phyloP scores from a whole-genome alignment of 2,797 vertebrate species.

The Limnodromus scolopaceus region DNA sequence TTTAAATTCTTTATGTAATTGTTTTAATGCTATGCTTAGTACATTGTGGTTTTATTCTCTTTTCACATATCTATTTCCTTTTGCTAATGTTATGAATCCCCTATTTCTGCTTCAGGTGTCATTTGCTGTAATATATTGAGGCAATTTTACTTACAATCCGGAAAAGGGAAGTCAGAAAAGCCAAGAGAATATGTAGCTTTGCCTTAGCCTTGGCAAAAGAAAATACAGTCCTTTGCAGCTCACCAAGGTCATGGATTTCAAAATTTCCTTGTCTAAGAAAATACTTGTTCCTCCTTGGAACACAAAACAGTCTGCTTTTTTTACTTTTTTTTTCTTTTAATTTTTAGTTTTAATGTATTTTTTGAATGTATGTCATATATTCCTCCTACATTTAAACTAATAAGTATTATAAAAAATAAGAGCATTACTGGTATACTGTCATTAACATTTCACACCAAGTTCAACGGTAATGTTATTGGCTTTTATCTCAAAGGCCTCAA shows the following conservation, averaged over 20 bases:
- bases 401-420: background rate
- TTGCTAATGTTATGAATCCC: background rate
- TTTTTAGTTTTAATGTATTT: background rate
- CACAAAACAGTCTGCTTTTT: background rate
- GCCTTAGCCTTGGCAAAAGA: background rate
- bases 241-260: background rate
- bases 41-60: background rate
- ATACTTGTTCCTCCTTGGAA: background rate
- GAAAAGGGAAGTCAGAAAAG: background rate
- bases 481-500: background rate
- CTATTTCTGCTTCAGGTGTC: background rate
- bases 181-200: background rate
- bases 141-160: background rate
- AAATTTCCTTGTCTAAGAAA: background rate
- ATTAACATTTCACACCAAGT: background rate
- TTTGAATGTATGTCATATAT: background rate
- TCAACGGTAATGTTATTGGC: background rate
- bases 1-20: background rate
- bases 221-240: background rate
- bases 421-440: background rate
- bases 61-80: background rate
- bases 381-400: background rate
- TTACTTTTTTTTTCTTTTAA: background rate
- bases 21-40: background rate
- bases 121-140: background rate